These are phyloP conservation scores for Gallinago undulata DNA, from an alignment of 2,113 vertebrate species.

Conservation along the genomic window DNA sequence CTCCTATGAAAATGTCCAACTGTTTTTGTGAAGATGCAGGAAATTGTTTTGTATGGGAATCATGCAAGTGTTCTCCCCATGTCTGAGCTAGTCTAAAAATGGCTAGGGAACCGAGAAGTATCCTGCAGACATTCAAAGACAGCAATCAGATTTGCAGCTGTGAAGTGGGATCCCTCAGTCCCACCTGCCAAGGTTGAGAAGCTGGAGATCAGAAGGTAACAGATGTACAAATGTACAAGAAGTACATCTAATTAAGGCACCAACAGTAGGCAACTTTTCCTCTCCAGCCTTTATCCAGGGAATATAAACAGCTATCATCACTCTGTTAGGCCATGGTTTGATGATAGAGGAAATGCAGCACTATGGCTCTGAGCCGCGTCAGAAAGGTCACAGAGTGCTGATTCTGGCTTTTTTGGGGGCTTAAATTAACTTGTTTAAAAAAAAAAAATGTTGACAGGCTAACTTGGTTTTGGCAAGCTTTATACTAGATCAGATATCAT, in stretches of 20 bases:
- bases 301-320: background rate
- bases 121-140: background rate
- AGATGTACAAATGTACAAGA: too few species aligned
- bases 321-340: background rate
- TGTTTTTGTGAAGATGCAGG: background rate
- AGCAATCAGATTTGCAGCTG: background rate
- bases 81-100: background rate
- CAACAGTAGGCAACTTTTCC: background rate
- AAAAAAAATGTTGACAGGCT: background rate
- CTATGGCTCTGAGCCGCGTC: background rate
- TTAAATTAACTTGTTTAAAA: background rate
- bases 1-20: background rate
- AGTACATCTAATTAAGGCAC: too few species aligned
- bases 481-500: background rate
- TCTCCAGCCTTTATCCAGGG: background rate
- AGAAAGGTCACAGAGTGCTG: background rate
- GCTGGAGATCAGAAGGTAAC: background rate
- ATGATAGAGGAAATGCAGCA: background rate
- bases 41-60: background rate
- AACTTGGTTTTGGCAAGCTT: background rate
- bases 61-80: accelerated
- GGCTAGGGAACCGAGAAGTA: accelerated
- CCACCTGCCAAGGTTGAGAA: background rate
- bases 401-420: background rate
- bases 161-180: background rate